phyloP scores from a whole-genome alignment of 2,888 invertebrate genomes.

The Drosophila robusta region DNA sequence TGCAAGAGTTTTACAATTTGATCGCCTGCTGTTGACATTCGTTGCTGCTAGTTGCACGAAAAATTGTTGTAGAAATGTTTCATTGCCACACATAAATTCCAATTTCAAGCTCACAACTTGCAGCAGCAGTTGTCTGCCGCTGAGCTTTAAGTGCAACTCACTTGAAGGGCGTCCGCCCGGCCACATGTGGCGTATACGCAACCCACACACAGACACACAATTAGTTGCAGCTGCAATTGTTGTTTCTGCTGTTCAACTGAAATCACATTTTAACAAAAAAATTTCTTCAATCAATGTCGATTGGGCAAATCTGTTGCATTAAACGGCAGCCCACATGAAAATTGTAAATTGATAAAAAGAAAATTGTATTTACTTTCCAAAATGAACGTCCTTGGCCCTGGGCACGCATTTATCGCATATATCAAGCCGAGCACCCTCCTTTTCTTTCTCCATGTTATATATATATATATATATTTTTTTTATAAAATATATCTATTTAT shows the following conservation, averaged over 20 bases:
- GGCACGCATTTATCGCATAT: neutral
- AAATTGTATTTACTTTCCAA: slow-evolving; percentile 9
- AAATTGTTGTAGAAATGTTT: slow-evolving; percentile 62
- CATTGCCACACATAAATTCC: slow-evolving; percentile 71
- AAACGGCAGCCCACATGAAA: slow-evolving; percentile 18
- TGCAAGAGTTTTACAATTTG: slow-evolving; percentile 78
- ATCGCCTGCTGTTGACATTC: slow-evolving; percentile 77
- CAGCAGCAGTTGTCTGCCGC: slow-evolving; percentile 48
- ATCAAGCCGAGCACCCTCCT: slow-evolving; percentile 1
- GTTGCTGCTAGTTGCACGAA: slow-evolving; percentile 59
- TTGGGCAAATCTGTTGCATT: slow-evolving; percentile 56
- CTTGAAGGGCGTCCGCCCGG: slow-evolving; percentile 25
- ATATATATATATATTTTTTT: neutral
- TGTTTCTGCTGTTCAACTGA: slow-evolving; percentile 17
- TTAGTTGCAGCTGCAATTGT: slow-evolving; percentile 48
- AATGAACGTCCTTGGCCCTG: slow-evolving; percentile 25
- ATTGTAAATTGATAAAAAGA: slow-evolving; percentile 22
- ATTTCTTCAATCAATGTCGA: slow-evolving; percentile 79
- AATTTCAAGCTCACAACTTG: slow-evolving; percentile 42
- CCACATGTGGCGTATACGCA: slow-evolving; percentile 55
- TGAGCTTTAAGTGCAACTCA: slow-evolving; percentile 58
- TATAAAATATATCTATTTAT: neutral
- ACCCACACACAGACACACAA: slow-evolving; percentile 41
- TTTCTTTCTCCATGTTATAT: neutral
- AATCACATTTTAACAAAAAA: slow-evolving; percentile 56